Evolutionary conservation across 2,888 invertebrate species (phyloP), one percentile per base, ranked within the genome.

Genomic region (Copidosoma aretas): DNA sequence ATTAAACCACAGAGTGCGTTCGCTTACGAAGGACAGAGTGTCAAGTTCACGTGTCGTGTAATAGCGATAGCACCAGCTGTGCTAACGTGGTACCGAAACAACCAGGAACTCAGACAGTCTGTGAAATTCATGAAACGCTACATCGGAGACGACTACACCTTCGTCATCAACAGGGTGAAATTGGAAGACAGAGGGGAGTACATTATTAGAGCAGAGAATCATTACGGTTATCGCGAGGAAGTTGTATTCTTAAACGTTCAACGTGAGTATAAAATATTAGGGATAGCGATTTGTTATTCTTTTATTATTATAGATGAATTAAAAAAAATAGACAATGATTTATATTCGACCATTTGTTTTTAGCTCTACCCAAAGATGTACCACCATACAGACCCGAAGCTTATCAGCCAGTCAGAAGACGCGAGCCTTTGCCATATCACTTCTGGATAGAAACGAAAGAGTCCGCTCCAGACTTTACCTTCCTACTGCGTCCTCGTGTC

Each of bases 41-140:
- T 97, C 71, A 97, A 95, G 84, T 94, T 99, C 88, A 95, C 95
- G 84, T 99, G 98, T 84, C 92, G 97, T 78, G 93, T 99, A 76
- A 95, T 99, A 80, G 96, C 96, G 0, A 90, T 92, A 75, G 97
- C 98, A 32, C 90, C 97, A 24, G 96, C 98, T 49, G 95, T 96
- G 0, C 90, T 99, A 72, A 93, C 96, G 24, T 99, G 99, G 99
- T 93, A 91, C 75, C 92, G 93, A 80, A 97, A 95, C 85, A 95
- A 94, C 84, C 89, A 91, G 80, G 98, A 98, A 82, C 86, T 99
- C 64, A 88, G 95, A 65, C 98, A 99, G 86, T 97, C 97, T 76
- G 97, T 98, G 74, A 99, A 99, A 86, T 97, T 94, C 85, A 99
- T 99, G 98, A 98, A 98, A 86, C 91, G 97, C 79, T 99, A 98